Percentiles rank a stretch among this genome's conserved stretches.
Conservation (phyloP, 2,113 vertebrate species). For the Budorcas taxicolor region DNA sequence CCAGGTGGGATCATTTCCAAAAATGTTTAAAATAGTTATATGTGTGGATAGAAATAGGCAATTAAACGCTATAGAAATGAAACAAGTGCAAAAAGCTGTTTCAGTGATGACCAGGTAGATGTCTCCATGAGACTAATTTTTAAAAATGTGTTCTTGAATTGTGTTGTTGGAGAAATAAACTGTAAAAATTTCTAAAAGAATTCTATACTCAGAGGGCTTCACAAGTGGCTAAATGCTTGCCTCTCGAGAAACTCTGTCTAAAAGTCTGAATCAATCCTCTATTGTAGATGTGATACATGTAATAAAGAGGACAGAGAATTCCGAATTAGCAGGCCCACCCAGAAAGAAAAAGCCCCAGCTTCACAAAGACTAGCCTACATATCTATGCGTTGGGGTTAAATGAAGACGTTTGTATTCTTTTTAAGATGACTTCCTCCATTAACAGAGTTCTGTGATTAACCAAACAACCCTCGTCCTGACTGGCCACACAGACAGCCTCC, state of each 20-base stretch:
- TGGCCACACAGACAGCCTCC: background rate
- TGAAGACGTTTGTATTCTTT: background rate
- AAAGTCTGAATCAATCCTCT: background rate
- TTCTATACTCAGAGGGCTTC: background rate
- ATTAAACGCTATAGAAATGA: background rate
- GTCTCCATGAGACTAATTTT: background rate
- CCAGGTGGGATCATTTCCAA: background rate
- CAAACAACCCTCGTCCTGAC: background rate
- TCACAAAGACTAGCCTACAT: background rate
- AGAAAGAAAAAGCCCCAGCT: background rate
- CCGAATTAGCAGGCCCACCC: background rate
- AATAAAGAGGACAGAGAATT: background rate
- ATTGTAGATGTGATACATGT: background rate
- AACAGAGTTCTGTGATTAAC: background rate
- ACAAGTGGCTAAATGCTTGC: background rate
- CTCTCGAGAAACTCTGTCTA: background rate
- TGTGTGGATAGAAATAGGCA: background rate
- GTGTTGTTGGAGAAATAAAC: background rate
- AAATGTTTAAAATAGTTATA: background rate
- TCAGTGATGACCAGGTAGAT: background rate
- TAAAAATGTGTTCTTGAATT: background rate
- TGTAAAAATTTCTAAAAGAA: background rate
- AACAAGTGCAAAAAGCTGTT: background rate
- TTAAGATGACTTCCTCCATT: background rate
- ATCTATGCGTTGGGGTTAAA: background rate